Evolutionary conservation across 2,888 invertebrate genomes (phyloP).

Genomic region (Neoitamus cyanurus): DNA sequence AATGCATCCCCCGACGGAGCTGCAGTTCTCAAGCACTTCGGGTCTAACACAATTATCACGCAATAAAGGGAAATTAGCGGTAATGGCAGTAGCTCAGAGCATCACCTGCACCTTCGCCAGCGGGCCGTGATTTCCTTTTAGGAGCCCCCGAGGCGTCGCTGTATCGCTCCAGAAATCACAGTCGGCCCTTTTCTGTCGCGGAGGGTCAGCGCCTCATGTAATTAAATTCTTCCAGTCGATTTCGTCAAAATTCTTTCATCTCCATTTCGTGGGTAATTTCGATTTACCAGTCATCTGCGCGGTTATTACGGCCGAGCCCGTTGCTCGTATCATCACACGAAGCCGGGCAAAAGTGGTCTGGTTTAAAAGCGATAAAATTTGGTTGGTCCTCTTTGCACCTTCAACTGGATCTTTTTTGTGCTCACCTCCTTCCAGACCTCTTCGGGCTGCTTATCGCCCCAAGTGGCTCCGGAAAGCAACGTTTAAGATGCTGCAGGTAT

Average conservation of each 20-base stretch:
- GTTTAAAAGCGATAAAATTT: constrained; percentile 44
- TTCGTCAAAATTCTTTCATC: constrained; percentile 18
- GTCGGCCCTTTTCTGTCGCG: not conserved
- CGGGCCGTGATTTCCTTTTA: not conserved
- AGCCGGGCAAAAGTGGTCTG: constrained; percentile 26
- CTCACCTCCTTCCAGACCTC: not conserved
- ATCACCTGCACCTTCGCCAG: not conserved
- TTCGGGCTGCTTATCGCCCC: not conserved
- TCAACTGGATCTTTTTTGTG: constrained; percentile 14
- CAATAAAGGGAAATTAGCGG: constrained; percentile 25
- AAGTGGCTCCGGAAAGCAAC: constrained; percentile 37
- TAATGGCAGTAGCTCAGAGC: constrained; percentile 2
- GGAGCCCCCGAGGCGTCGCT: not conserved
- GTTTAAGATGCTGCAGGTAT: constrained; percentile 30
- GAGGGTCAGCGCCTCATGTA: constrained; percentile 8
- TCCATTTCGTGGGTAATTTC: constrained; percentile 39
- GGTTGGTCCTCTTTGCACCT: constrained; percentile 41
- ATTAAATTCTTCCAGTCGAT: constrained; percentile 28
- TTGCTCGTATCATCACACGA: not conserved
- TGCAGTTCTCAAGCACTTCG: not conserved
- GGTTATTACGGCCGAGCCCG: constrained; percentile 3
- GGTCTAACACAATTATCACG: constrained; percentile 20
- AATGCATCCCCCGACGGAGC: not conserved
- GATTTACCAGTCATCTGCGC: constrained; percentile 35
- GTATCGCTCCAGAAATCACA: not conserved